phyloP scores from a whole-genome alignment of 2,113 vertebrate genomes.

The Scophthalmus maximus region DNA sequence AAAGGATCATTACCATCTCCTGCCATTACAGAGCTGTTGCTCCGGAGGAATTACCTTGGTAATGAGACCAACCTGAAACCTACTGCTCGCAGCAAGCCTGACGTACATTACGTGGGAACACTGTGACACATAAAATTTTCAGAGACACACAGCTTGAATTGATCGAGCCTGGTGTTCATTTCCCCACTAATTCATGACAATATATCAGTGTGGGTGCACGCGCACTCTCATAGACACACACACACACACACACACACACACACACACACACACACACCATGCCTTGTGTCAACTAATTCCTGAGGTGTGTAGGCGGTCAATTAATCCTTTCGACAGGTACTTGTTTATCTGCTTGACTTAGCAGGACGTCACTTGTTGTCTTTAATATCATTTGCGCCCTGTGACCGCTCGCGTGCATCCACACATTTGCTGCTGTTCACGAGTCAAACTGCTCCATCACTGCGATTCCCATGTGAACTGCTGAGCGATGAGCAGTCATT shows the following conservation, averaged over 20 bases:
- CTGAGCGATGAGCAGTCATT: slow-evolving; percentile 53
- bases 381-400: slow-evolving; percentile 34
- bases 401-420: not conserved
- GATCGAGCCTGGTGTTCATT: slow-evolving; percentile 19
- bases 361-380: slow-evolving; percentile 48
- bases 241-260: too few relatives aligned
- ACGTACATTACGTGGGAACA: slow-evolving; percentile 51
- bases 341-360: slow-evolving; percentile 47
- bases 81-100: slow-evolving; percentile 57
- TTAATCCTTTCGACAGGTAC: slow-evolving; percentile 38
- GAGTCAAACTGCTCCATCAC: slow-evolving; percentile 1
- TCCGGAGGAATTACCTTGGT: slow-evolving; percentile 81
- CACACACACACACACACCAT: not conserved
- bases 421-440: slow-evolving; percentile 1
- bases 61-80: slow-evolving; percentile 84
- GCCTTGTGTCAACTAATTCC: not conserved
- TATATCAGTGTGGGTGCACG: not conserved
- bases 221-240: not conserved
- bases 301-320: slow-evolving; percentile 29
- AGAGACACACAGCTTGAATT: slow-evolving; percentile 19
- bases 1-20: slow-evolving; percentile 84
- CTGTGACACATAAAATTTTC: slow-evolving; percentile 23
- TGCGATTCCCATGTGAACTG: slow-evolving; percentile 22
- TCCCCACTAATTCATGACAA: not conserved
- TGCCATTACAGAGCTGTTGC: slow-evolving; percentile 78